phyloP scores from a whole-genome alignment of 1,140 invertebrate genomes.

The Calosoma granatense region DNA sequence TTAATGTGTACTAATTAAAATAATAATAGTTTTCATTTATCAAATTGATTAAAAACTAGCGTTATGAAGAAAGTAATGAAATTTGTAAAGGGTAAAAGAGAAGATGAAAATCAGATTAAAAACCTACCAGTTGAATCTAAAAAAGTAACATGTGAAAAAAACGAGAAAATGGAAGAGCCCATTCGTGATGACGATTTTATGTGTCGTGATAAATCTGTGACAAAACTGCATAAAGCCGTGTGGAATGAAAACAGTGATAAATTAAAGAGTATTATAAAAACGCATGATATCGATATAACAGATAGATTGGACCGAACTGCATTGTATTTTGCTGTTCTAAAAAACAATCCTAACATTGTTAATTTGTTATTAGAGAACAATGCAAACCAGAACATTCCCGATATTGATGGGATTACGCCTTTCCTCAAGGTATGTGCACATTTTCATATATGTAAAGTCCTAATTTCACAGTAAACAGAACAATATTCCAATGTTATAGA shows the following conservation, averaged over 20 bases:
- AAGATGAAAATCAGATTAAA: not conserved
- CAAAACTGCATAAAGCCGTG: not conserved
- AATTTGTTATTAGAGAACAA: not conserved
- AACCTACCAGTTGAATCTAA: not conserved
- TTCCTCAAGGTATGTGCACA: not conserved
- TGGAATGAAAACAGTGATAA: slow-evolving; percentile 1
- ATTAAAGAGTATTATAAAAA: slow-evolving; percentile 2
- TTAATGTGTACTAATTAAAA: too few species aligned
- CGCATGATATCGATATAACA: not conserved
- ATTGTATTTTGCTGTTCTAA: not conserved
- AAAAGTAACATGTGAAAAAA: not conserved
- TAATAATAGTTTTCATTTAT: too few species aligned
- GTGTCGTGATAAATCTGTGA: not conserved
- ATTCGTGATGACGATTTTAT: not conserved
- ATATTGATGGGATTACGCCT: slow-evolving; percentile 1
- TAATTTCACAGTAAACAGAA: not conserved
- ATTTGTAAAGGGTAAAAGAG: not conserved
- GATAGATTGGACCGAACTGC: not conserved
- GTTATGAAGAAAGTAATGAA: slow-evolving; percentile 3
- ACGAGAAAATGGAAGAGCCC: not conserved
- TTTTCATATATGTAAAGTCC: not conserved
- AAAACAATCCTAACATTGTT: not conserved
- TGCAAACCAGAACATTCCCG: not conserved
- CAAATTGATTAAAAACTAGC: too few species aligned
- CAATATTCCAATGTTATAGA: not conserved